These are phyloP conservation scores for Semotilus atromaculatus DNA, from an alignment of 2,797 vertebrate species.

Conservation along the genomic window DNA sequence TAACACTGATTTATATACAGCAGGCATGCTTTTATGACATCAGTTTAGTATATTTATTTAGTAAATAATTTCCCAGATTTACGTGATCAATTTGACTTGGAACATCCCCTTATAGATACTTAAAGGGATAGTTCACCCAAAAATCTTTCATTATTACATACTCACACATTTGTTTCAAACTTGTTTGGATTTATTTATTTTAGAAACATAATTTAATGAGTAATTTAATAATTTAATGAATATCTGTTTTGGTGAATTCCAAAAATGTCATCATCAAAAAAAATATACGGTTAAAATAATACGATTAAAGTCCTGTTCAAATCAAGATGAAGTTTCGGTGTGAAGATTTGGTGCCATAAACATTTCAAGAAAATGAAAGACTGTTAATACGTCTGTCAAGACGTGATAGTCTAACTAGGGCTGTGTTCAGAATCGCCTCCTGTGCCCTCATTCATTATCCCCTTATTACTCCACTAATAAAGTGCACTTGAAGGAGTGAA, in stretches of 20 bases:
- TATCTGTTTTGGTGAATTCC: no score
- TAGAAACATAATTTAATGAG: neutral
- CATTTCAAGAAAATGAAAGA: neutral
- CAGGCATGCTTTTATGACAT: neutral
- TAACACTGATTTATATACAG: neutral
- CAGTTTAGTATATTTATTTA: neutral
- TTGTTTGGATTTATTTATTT: neutral
- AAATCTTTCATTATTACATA: neutral
- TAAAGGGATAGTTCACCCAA: neutral
- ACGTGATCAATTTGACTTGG: neutral
- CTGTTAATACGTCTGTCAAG: neutral
- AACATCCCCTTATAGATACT: neutral
- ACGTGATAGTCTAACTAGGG: neutral
- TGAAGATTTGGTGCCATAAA: neutral
- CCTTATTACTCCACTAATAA: no score
- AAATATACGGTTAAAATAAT: no score
- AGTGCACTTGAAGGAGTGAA: no score
- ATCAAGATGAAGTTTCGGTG: neutral
- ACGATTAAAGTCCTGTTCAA: neutral
- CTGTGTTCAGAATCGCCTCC: no score
- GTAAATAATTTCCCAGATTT: neutral
- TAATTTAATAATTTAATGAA: neutral
- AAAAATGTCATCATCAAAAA: neutral
- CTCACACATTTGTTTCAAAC: neutral
- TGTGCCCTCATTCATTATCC: no score